phyloP scores from a whole-genome alignment of 2,797 vertebrate genomes.

The Eulemur rubriventer region DNA sequence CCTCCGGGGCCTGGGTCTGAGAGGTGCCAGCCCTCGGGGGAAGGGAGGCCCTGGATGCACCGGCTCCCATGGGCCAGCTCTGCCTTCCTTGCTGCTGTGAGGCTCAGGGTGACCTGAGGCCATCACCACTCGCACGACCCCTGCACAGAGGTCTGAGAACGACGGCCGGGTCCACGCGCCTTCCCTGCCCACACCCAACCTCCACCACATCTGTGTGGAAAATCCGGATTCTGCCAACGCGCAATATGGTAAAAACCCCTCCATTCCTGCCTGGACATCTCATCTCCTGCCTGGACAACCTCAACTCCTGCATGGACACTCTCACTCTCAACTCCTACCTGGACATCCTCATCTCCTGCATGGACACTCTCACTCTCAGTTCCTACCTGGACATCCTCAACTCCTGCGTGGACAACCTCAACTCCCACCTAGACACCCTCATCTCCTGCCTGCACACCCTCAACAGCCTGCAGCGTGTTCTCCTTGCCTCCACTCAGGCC shows the following conservation, averaged over 20 bases:
- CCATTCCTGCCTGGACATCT: neutral
- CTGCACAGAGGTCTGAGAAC: neutral
- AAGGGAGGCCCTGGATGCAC: too few relatives aligned
- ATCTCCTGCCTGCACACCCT: neutral
- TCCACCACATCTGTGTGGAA: accelerated
- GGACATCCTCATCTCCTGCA: too few relatives aligned
- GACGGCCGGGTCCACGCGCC: too few relatives aligned
- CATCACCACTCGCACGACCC: accelerated
- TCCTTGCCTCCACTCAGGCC: neutral
- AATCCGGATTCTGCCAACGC: neutral
- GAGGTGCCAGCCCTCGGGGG: neutral
- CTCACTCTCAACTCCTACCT: too few relatives aligned
- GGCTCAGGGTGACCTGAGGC: neutral
- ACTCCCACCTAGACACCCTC: neutral
- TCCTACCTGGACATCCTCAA: accelerated
- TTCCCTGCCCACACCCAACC: accelerated
- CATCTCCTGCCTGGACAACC: too few relatives aligned
- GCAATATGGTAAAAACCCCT: neutral
- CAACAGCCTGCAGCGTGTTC: neutral
- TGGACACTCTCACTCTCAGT: accelerated
- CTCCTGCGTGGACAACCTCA: neutral
- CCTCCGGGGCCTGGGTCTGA: neutral
- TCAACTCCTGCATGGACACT: neutral
- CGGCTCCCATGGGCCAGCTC: accelerated
- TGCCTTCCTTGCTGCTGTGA: too few relatives aligned